Evolutionary conservation across 2,797 vertebrate genomes (phyloP), one percentile per base, ranked within the genome.

Genomic region (Otolemur crassicaudatus): DNA sequence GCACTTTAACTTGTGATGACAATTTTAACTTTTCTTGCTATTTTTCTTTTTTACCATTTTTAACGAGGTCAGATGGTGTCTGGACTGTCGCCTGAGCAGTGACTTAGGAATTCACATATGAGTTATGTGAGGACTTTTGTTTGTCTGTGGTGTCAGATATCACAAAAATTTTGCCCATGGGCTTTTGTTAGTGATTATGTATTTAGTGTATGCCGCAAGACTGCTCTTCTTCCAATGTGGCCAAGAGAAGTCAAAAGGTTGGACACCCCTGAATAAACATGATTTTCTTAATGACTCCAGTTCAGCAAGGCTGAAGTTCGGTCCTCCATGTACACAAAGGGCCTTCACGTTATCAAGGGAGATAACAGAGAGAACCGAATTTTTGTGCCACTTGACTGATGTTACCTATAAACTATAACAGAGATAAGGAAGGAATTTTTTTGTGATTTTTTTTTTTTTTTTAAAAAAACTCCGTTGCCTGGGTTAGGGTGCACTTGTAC

Each of bases 301-400:
- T 61, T 95, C 90, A 67, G 3, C 31, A 90, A 92, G 86, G 46
- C 27, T 85, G 31, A 69, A n/a, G 37, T 60, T 87, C 60, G 65
- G 27, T 20, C 79, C 56, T 95, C 67, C 31, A 53, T 1, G 22
- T 17, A 63, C 4, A 34, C 65, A 87, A 53, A 58, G 29, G n/a
- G 19, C 34, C 49, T 61, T 79, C 60, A n/a, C 40, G n/a, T 69
- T 34, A 87, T 29, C 46, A 40, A 49, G 8, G 29, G 19, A 5
- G 2, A 83, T 9, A 27, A 87, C 12, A 37, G 49, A 79, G 34
- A 76, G 61, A 89, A 34, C n/a, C 61, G 69, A 37, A 29, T 86
- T 82, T 90, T 58, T 20, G 19, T 19, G 14, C 14, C 58, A 43
- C 65, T 7, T 77, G 94, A 72, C 43, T 77, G 65, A 85, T 7